Base-by-base conservation (phyloP, 1,140 invertebrate genomes). In the Neodiprion virginianus region DNA sequence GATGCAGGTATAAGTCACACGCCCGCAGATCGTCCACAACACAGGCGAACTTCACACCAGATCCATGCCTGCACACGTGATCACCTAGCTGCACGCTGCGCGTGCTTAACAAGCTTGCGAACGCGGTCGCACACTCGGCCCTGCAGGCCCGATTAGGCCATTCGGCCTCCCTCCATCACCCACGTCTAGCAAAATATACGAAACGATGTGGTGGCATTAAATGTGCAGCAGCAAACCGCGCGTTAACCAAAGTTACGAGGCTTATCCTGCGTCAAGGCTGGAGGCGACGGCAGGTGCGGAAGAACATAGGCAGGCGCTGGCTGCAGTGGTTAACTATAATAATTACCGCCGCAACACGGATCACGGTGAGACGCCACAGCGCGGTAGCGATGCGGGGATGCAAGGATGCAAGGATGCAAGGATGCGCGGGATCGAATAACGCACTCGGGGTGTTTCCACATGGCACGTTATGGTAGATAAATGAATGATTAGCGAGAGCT, bases 181-280 rank as follows among this genome's bases (percentile, higher is more conserved):
- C n/a, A 8, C 53, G 53, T 61, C 5, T 3, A 61, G 53, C n/a
- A 61, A 17, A 61, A 61, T 61, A 61, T 61, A 8, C 8, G 53
- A 61, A 61, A 61, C 53, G 53, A 61, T 17, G 53, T 61, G 53
- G 53, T 61, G 53, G 53, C 53, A 61, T 61, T 61, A 61, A 61
- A 61, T 8, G 53, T 61, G 53, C 53, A 61, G 53, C 53, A 61
- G 53, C 53, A 61, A 61, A 61, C 53, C 53, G n/a, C 53, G 53
- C 53, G 53, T 61, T 61, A 61, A 61, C 53, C 53, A 9, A 17
- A 61, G 53, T 61, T 61, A 61, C 53, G 53, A 61, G 53, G 53
- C 53, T 61, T 61, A 61, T 61, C n/a, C 53, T 61, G 53, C 53
- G n/a, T 7, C 53, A 12, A 14, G n/a, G 53, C 53, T 40, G 28